Conservation (phyloP, 2,113 vertebrate species). For the Camelus bactrianus region DNA sequence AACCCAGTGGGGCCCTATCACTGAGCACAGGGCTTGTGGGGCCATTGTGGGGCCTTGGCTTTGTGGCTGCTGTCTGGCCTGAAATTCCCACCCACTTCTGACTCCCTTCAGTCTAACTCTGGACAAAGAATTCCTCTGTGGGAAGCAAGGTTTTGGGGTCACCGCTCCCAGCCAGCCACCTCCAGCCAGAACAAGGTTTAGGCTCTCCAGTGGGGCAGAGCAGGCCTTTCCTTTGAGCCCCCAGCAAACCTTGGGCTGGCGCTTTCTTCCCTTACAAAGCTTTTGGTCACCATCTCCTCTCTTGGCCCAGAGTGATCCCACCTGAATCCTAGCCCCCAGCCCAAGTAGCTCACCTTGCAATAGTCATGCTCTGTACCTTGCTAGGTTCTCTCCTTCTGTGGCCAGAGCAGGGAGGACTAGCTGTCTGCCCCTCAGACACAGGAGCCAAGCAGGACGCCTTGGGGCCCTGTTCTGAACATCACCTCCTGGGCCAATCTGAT, state of each 20-base stretch:
- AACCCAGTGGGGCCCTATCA: background rate
- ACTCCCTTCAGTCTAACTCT: background rate
- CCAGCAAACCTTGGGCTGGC: background rate
- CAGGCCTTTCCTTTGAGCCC: too few relatives aligned
- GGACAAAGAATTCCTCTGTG: background rate
- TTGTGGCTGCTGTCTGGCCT: background rate
- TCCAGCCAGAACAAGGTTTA: background rate
- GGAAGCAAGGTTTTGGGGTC: background rate
- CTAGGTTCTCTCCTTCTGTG: background rate
- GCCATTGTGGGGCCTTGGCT: background rate
- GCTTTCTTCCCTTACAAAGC: background rate
- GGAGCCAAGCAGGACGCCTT: slow-evolving; percentile 31
- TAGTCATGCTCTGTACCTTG: background rate
- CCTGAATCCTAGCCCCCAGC: background rate
- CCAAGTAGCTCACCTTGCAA: slow-evolving; percentile 13
- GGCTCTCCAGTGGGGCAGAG: background rate
- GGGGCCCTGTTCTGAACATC: background rate
- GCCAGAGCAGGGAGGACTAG: background rate
- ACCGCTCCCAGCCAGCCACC: background rate
- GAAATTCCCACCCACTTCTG: background rate
- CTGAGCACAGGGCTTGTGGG: background rate
- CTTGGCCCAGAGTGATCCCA: background rate
- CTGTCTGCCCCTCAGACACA: background rate
- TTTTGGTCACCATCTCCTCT: background rate
- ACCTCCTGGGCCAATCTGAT: background rate